Evolutionary conservation across 2,113 vertebrate genomes (phyloP).

Genomic region (Phalacrocorax brasilianus): DNA sequence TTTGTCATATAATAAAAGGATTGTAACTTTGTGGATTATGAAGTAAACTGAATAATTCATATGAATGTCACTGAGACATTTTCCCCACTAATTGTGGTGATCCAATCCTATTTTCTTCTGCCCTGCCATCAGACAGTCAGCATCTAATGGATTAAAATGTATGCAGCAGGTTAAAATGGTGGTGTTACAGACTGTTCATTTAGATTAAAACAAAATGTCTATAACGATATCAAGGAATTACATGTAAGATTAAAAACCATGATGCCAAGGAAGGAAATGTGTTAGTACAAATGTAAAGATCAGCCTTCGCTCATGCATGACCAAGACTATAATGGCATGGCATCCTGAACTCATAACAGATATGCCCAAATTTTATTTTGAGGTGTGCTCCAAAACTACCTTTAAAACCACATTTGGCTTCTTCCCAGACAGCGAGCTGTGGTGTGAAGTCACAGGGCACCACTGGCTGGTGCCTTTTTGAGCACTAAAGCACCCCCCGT

Average conservation of each 20-base stretch:
- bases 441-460: background rate
- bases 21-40: background rate
- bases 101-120: background rate
- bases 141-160: background rate
- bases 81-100: background rate
- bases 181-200: background rate
- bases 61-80: background rate
- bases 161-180: background rate
- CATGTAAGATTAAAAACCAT: background rate
- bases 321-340: background rate
- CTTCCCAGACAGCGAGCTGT: rapidly evolving
- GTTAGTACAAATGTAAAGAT: background rate
- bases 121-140: background rate
- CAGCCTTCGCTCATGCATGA: background rate
- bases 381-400: background rate
- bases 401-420: background rate
- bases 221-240: background rate
- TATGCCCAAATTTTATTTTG: background rate
- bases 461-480: background rate
- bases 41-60: background rate
- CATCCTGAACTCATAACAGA: background rate
- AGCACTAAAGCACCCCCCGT: rapidly evolving
- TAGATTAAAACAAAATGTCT: background rate
- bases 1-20: background rate
- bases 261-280: background rate